phyloP scores from a whole-genome alignment of 2,797 vertebrate genomes.

The Aulostomus chinensis region DNA sequence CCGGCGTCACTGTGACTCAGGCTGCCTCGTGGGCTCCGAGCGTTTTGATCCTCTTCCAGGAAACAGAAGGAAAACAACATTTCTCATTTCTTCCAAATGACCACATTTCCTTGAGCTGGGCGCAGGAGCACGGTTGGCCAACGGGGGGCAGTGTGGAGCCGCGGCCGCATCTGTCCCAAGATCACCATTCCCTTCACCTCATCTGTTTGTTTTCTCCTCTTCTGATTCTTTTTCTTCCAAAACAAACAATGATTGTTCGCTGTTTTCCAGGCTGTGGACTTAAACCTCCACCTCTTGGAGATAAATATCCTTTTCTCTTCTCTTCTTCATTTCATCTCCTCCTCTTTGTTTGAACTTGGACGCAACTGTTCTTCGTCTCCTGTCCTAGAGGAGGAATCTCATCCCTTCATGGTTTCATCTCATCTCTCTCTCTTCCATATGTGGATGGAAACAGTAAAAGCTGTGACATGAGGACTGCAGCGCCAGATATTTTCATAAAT shows the following conservation, averaged over 20 bases:
- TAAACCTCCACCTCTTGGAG: no score
- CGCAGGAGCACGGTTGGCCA: conserved; percentile 1
- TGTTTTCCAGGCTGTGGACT: no score
- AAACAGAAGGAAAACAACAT: conserved; percentile 39
- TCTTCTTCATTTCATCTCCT: neutral
- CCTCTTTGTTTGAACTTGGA: neutral
- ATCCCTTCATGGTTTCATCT: neutral
- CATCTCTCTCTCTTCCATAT: no score
- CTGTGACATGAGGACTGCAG: no score
- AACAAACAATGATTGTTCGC: no score
- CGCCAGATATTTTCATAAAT: no score
- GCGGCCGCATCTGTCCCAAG: neutral
- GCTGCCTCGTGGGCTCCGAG: conserved; percentile 12
- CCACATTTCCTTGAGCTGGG: neutral
- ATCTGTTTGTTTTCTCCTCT: neutral
- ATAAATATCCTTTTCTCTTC: neutral
- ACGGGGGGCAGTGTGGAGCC: conserved; percentile 37
- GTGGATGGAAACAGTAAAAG: no score
- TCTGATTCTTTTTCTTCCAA: neutral
- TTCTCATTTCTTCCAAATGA: conserved; percentile 25
- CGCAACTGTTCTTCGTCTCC: neutral
- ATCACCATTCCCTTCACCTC: neutral
- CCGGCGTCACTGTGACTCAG: conserved; percentile 25
- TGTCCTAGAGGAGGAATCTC: neutral
- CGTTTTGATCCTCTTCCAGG: conserved; percentile 45